Evolutionary conservation across 2,888 invertebrate genomes (phyloP), one percentile per base, ranked within the genome.

Genomic region (Pristionchus entomophagus): DNA sequence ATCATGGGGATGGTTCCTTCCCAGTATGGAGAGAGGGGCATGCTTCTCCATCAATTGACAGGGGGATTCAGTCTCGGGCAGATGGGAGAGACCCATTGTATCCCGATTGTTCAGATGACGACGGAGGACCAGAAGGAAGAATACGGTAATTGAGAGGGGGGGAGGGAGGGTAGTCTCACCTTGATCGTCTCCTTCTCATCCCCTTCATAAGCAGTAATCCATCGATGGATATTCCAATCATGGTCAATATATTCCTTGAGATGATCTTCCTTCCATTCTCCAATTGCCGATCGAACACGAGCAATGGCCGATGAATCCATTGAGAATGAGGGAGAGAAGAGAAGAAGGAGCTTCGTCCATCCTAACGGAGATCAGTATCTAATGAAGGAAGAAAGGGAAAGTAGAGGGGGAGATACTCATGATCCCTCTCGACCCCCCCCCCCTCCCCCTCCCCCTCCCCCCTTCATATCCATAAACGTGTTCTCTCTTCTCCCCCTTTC

Each of bases 81-180:
- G 86, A 8, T 81, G 45, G 56, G 91, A 89, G 56, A 91, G 78
- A 35, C 89, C 89, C 81, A 93, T 88, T 2, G 91, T 88, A 53
- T 90, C 83, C 14, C 92, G 90, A 59, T 92, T 89, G 56, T 89
- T 88, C 59, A 92, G 87, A 90, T 93, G 92, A 22, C 92, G 88
- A 26, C 86, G 85, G n/a, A 90, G 88, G 62, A 90, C 90, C 90
- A 90, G 45, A 78, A 84, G 69, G 38, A 56, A 22, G 41, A 82
- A 38, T n/a, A n/a, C n/a, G n/a, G n/a, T n/a, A n/a, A n/a, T n/a
- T n/a, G n/a, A n/a, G n/a, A n/a, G n/a, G n/a, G n/a, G n/a, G n/a
- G n/a, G n/a, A n/a, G n/a, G n/a, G n/a, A n/a, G n/a, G n/a, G n/a
- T n/a, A n/a, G n/a, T 32, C 2, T 62, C 26, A 91, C 90, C 87